Conservation (phyloP, 2,797 vertebrate species). For the Spinus pinus region DNA sequence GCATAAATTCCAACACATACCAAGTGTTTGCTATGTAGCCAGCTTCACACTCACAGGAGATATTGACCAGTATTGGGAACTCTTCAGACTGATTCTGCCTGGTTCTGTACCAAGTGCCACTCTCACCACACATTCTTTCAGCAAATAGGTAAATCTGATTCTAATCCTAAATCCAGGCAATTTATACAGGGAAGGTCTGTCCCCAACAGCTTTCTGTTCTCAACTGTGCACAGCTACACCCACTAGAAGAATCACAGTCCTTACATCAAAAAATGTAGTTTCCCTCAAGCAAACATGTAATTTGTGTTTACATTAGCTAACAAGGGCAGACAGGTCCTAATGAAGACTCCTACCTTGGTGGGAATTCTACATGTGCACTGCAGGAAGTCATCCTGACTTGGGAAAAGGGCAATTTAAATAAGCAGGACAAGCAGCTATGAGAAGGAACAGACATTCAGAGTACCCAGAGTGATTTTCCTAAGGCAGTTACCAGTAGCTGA, state of each 20-base stretch:
- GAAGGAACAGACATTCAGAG: background rate
- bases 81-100: background rate
- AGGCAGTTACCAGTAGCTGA: background rate
- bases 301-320: background rate
- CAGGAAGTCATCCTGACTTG: background rate
- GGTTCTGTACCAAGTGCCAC: background rate
- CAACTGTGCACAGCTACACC: background rate
- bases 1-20: background rate
- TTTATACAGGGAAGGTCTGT: background rate
- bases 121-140: background rate
- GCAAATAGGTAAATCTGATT: background rate
- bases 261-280: background rate
- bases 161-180: background rate
- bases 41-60: background rate
- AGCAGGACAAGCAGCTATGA: accelerated
- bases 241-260: background rate
- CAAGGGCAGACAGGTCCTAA: background rate
- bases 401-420: background rate
- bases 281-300: background rate
- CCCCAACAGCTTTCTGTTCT: background rate
- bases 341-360: background rate
- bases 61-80: background rate
- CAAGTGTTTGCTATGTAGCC: accelerated
- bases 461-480: background rate
- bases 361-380: background rate